These are phyloP conservation scores for Pherbina coryleti DNA, from an alignment of 2,888 invertebrate species.

Conservation along the genomic window DNA sequence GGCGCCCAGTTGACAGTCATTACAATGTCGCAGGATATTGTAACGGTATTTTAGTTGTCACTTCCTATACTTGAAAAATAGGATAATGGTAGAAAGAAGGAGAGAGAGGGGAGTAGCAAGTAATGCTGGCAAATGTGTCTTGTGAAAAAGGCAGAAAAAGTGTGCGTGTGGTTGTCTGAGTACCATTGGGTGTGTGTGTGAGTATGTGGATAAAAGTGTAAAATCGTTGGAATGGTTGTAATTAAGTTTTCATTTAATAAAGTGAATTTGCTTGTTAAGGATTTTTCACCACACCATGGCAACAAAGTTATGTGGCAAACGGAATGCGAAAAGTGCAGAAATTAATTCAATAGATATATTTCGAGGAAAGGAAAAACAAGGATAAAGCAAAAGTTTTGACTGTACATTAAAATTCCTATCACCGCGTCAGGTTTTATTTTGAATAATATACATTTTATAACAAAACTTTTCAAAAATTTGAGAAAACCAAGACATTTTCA, in stretches of 20 bases:
- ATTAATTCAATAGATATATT: neutral
- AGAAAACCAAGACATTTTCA: too few species aligned
- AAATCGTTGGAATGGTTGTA: slow-evolving; percentile 34
- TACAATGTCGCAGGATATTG: slow-evolving; percentile 42
- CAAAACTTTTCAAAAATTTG: too few species aligned
- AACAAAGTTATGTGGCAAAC: slow-evolving; percentile 9
- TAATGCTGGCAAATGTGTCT: neutral
- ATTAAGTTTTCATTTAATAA: slow-evolving; percentile 48
- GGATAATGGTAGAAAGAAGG: too few species aligned
- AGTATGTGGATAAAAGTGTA: neutral
- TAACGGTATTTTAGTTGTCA: slow-evolving; percentile 45
- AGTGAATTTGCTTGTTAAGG: slow-evolving; percentile 45
- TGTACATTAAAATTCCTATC: too few species aligned
- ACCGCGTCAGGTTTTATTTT: too few species aligned
- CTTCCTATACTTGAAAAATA: slow-evolving; percentile 23
- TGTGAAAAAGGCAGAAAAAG: neutral
- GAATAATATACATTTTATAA: too few species aligned
- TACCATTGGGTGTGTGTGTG: neutral
- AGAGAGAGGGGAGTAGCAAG: neutral
- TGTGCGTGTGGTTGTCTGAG: neutral
- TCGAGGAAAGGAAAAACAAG: too few species aligned
- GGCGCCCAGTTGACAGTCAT: slow-evolving; percentile 38
- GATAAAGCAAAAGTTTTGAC: too few species aligned
- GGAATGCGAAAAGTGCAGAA: neutral
- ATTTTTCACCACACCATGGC: slow-evolving; percentile 4